Conservation (phyloP, 2,797 vertebrate genomes). For the Petrocephalus schoutedeni region DNA sequence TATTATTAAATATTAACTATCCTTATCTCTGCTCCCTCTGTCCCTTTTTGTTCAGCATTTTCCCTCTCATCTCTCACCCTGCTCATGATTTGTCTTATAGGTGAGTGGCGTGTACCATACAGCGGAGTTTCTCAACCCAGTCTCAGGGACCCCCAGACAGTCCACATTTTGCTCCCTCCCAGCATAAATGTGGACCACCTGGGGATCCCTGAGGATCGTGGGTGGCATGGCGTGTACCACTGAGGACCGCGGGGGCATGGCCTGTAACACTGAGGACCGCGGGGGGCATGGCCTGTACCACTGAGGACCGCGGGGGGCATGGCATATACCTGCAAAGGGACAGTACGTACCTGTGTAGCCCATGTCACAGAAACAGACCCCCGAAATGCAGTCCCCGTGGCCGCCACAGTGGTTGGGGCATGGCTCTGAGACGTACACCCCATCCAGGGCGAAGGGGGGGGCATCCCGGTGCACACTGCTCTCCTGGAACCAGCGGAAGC, state of each 20-base stretch:
- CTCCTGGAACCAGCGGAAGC: constrained; percentile 98
- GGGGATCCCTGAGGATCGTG: not conserved
- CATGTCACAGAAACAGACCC: constrained; percentile 96
- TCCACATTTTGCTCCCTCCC: not conserved
- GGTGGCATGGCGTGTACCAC: not conserved
- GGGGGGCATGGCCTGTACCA: not conserved
- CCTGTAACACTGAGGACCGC: not conserved
- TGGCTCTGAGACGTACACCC: constrained; percentile 95
- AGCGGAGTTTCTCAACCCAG: not conserved
- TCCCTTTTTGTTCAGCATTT: not conserved
- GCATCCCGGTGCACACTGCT: constrained; percentile 81
- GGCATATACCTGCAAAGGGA: not conserved
- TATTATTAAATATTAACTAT: not conserved
- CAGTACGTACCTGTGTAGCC: constrained; percentile 80
- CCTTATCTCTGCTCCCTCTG: not conserved
- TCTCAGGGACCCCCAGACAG: not conserved
- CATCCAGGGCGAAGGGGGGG: constrained; percentile 83
- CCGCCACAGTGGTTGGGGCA: constrained; percentile 92
- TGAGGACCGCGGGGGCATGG: not conserved
- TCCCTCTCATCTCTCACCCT: not conserved
- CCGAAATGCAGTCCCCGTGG: constrained; percentile 90
- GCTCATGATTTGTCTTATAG: not conserved
- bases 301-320: not conserved
- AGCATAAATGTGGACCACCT: not conserved
- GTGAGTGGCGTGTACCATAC: not conserved